These are phyloP conservation scores for Odontamblyopus rebecca DNA, from an alignment of 2,797 vertebrate species.

Conservation along the genomic window DNA sequence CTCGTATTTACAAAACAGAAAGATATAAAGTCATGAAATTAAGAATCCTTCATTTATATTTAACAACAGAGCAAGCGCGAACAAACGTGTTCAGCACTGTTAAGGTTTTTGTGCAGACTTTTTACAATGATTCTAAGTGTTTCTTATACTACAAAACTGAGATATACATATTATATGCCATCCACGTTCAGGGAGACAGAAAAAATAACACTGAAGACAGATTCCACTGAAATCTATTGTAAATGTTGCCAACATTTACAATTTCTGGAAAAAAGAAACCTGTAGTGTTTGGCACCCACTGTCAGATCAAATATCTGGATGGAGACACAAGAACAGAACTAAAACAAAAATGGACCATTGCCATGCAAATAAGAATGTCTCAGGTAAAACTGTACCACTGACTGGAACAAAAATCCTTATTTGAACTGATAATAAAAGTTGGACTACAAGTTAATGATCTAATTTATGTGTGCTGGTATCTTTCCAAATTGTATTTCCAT, in stretches of 20 bases:
- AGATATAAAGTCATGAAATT: constrained; percentile 61
- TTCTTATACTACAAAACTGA: constrained; percentile 53
- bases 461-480: neutral
- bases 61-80: constrained; percentile 46
- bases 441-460: neutral
- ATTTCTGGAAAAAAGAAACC: neutral
- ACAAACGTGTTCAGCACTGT: constrained; percentile 46
- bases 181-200: constrained; percentile 1
- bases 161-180: constrained; percentile 24
- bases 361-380: constrained; percentile 1
- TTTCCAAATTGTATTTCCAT: neutral
- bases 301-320: neutral
- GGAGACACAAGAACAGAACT: constrained; percentile 1
- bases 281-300: constrained; percentile 45
- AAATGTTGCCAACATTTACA: neutral
- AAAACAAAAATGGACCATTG: constrained; percentile 7
- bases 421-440: neutral
- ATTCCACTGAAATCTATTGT: constrained; percentile 19
- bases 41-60: constrained; percentile 60
- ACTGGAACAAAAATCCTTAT: neutral
- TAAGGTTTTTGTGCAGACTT: constrained; percentile 64
- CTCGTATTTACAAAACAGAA: constrained; percentile 61
- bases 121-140: constrained; percentile 52
- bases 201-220: constrained; percentile 19
- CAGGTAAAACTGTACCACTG: neutral